Percentiles rank a stretch among this genome's conserved stretches.
Evolutionary conservation across 2,888 invertebrate genomes (phyloP).

Genomic region (Micoletzkya japonica): DNA sequence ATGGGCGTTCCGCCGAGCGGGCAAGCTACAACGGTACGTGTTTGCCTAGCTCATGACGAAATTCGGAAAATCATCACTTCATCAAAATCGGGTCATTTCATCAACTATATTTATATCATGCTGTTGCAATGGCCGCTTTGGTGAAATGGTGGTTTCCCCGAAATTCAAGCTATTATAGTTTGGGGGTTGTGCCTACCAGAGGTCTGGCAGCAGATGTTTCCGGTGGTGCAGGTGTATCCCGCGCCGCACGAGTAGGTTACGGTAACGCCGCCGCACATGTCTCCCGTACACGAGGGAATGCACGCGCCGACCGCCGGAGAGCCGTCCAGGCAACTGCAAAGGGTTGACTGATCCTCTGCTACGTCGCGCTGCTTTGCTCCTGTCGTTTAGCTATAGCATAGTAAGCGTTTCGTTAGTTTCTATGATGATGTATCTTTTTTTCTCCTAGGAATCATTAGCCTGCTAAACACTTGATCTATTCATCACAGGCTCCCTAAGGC

Average conservation of each 20-base stretch:
- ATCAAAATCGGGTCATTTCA: neutral
- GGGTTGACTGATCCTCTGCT: too few relatives aligned
- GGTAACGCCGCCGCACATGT: conserved; percentile 46
- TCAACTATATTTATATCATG: neutral
- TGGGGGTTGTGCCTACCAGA: conserved; percentile 35
- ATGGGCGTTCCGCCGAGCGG: conserved; percentile 55
- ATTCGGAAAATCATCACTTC: conserved; percentile 4
- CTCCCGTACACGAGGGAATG: conserved; percentile 49
- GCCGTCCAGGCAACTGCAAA: conserved; percentile 56
- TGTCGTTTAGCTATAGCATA: too few relatives aligned
- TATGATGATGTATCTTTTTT: neutral
- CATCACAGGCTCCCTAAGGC: too few relatives aligned
- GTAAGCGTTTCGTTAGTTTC: neutral
- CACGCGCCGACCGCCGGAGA: conserved; percentile 54
- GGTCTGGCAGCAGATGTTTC: conserved; percentile 61
- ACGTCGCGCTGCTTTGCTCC: too few relatives aligned
- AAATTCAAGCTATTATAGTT: too few relatives aligned
- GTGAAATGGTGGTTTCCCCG: too few relatives aligned
- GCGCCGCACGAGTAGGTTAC: conserved; percentile 56
- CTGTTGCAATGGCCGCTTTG: too few relatives aligned
- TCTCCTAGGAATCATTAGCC: neutral
- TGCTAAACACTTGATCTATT: too few relatives aligned
- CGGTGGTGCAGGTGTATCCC: conserved; percentile 62
- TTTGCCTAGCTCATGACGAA: neutral
- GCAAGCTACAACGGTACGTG: conserved; percentile 41